These are phyloP conservation scores for Malurus melanocephalus DNA, from an alignment of 2,113 vertebrate species.

Conservation along the genomic window DNA sequence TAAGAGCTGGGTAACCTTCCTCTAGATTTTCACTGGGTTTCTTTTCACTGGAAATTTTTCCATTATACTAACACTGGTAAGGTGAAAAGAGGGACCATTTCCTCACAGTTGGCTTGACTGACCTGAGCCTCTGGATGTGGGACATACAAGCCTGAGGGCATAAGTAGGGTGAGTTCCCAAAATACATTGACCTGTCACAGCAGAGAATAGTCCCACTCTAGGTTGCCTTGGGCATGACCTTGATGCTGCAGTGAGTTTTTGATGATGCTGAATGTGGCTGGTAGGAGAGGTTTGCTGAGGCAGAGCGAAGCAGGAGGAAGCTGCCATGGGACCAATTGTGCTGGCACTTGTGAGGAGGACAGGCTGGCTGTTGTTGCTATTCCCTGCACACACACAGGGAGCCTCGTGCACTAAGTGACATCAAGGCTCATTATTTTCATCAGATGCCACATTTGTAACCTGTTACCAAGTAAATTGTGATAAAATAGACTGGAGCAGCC, in stretches of 20 bases:
- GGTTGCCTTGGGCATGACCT: not conserved
- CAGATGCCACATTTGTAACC: constrained; percentile 93
- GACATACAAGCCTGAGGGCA: not conserved
- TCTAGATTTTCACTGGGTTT: not conserved
- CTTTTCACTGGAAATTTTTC: not conserved
- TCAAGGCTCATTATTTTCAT: constrained; percentile 94
- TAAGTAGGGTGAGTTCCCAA: not conserved
- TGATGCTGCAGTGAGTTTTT: not conserved
- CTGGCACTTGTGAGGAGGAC: constrained; percentile 10
- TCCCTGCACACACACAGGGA: constrained; percentile 76
- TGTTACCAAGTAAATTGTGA: constrained; percentile 90
- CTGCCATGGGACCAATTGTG: not conserved
- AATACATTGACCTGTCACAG: not conserved
- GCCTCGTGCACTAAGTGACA: constrained; percentile 83
- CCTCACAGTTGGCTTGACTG: not conserved
- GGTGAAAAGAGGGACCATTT: not conserved
- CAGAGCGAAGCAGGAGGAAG: not conserved
- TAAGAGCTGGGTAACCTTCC: not conserved
- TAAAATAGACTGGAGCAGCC: constrained; percentile 81
- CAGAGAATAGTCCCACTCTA: not conserved
- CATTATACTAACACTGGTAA: not conserved
- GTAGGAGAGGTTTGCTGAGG: not conserved
- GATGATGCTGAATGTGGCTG: not conserved
- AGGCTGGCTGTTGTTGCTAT: constrained; percentile 73
- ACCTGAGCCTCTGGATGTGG: not conserved